These are phyloP conservation scores for Trichonephila inaurata DNA, from an alignment of 1,140 invertebrate genomes.

Conservation along the genomic window DNA sequence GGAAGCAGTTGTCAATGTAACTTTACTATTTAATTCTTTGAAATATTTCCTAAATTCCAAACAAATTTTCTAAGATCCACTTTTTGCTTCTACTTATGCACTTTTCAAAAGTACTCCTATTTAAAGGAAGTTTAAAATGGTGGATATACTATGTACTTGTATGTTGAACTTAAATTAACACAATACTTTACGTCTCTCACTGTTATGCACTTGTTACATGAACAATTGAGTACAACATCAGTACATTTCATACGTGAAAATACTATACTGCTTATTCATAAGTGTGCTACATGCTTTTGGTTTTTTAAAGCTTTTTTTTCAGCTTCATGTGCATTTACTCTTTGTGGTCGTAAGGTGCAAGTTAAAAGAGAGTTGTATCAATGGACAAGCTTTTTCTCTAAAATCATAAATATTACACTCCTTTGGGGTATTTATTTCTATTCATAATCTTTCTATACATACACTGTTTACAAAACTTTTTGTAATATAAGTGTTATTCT, in stretches of 20 bases:
- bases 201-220: constrained; percentile 23
- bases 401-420: too few species aligned
- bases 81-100: neutral
- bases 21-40: too few species aligned
- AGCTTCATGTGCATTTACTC: neutral
- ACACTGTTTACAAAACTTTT: too few species aligned
- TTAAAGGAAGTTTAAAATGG: constrained; percentile 20
- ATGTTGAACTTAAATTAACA: neutral
- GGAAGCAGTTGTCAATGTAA: too few species aligned
- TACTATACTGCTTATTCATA: neutral
- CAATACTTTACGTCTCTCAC: neutral
- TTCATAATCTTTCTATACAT: too few species aligned
- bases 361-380: too few species aligned
- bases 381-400: too few species aligned
- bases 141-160: neutral
- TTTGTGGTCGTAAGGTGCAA: neutral
- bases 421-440: too few species aligned
- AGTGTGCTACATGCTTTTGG: neutral
- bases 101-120: neutral
- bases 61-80: neutral
- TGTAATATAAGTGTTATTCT: too few species aligned
- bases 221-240: neutral
- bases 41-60: too few species aligned
- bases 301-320: neutral
- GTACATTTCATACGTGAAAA: too few species aligned